Percentiles rank a stretch among this genome's conserved stretches.
Evolutionary conservation across 2,113 vertebrate species (phyloP).

Genomic region (Sterna hirundo): DNA sequence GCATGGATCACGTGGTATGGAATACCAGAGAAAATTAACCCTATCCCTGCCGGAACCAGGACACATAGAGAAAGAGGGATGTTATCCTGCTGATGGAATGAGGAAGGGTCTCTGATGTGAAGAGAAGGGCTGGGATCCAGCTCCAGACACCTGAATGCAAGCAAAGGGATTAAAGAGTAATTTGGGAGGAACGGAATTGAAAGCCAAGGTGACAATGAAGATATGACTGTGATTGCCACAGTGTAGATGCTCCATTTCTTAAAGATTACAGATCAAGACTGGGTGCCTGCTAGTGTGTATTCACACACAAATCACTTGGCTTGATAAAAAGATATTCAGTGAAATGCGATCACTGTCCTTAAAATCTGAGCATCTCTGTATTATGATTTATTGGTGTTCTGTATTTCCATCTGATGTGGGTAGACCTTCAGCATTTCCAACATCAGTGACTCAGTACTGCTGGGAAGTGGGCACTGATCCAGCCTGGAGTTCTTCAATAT

Average conservation of each 20-base stretch:
- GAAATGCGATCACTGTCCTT: background rate
- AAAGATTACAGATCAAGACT: background rate
- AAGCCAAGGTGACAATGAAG: background rate
- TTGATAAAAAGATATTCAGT: background rate
- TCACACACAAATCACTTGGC: background rate
- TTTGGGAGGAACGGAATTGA: background rate
- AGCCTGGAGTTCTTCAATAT: slow-evolving; percentile 2
- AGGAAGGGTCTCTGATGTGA: background rate
- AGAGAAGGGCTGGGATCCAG: background rate
- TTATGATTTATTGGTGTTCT: slow-evolving; percentile 12
- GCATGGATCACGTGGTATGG: too few species aligned
- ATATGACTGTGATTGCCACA: background rate
- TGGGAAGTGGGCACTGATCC: background rate
- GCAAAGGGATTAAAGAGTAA: background rate
- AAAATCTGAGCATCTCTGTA: background rate
- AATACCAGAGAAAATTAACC: too few species aligned
- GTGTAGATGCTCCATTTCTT: background rate
- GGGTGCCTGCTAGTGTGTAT: background rate
- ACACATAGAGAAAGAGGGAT: background rate
- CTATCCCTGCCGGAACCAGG: too few species aligned
- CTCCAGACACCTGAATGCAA: background rate
- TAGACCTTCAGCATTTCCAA: background rate
- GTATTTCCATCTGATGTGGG: background rate
- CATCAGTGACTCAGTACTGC: background rate
- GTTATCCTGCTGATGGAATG: background rate